These are phyloP conservation scores for Podabrus alpinus DNA, from an alignment of 2,888 invertebrate species.

Conservation along the genomic window DNA sequence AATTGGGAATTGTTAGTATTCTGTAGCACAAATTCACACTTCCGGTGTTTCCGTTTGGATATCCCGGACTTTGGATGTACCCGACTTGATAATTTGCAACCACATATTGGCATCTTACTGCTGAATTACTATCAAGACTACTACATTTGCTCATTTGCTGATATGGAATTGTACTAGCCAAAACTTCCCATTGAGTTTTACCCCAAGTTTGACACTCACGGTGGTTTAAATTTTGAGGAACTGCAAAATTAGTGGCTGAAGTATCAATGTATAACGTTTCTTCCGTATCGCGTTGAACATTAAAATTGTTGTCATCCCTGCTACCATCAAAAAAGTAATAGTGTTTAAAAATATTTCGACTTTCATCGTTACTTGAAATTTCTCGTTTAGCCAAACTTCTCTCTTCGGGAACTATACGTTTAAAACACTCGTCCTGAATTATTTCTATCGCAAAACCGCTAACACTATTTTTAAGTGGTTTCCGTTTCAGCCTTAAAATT, in stretches of 20 bases:
- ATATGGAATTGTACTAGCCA: conserved; percentile 34
- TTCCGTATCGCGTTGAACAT: conserved; percentile 41
- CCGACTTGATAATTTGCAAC: conserved; percentile 44
- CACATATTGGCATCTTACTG: conserved; percentile 18
- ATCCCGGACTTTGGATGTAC: conserved; percentile 54
- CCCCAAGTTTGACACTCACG: conserved; percentile 36
- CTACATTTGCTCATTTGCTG: conserved; percentile 36
- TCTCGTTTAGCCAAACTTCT: not conserved
- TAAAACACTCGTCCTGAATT: conserved; percentile 61
- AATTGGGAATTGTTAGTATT: conserved; percentile 52
- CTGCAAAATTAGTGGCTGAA: conserved; percentile 32
- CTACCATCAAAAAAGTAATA: conserved; percentile 46
- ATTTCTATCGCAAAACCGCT: conserved; percentile 62
- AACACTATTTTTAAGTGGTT: conserved; percentile 51
- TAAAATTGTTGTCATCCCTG: conserved; percentile 32
- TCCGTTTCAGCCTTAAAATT: conserved; percentile 54
- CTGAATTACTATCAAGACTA: not conserved
- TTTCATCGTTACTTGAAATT: not conserved
- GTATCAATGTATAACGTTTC: conserved; percentile 47
- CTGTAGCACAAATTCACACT: conserved; percentile 56
- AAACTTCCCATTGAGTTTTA: conserved; percentile 32
- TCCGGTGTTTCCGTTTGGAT: conserved; percentile 55
- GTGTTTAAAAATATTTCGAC: conserved; percentile 34
- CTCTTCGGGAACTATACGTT: conserved; percentile 39
- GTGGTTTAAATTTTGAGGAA: conserved; percentile 29